Evolutionary conservation across 2,888 invertebrate genomes (phyloP).

Genomic region (Lasioglossum pauxillum): DNA sequence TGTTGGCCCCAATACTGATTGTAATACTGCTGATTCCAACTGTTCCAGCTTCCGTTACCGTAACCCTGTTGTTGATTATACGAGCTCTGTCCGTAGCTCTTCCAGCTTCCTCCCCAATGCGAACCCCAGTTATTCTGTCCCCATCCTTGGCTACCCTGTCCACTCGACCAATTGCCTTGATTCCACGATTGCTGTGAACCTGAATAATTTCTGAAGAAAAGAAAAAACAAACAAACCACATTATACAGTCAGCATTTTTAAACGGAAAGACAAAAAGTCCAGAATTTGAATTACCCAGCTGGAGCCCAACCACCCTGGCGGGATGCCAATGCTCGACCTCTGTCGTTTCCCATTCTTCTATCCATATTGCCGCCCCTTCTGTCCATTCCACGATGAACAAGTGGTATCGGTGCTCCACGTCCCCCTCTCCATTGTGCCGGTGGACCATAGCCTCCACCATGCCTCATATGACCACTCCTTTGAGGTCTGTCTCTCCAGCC

Average conservation of each 20-base stretch:
- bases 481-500: constrained; percentile 79
- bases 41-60: constrained; percentile 82
- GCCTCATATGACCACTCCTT: constrained; percentile 79
- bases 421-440: constrained; percentile 74
- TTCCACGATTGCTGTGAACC: constrained; percentile 73
- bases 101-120: constrained; percentile 79
- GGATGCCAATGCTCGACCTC: constrained; percentile 70
- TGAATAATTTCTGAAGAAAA: constrained; percentile 70
- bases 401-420: constrained; percentile 70
- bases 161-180: constrained; percentile 71
- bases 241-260: background rate
- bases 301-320: constrained; percentile 78
- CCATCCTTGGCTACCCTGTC: constrained; percentile 59
- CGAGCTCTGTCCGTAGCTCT: constrained; percentile 76
- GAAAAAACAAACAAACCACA: background rate
- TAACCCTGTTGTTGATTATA: constrained; percentile 73
- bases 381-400: constrained; percentile 72
- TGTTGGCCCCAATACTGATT: constrained; percentile 83
- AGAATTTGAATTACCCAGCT: constrained; percentile 65
- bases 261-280: background rate
- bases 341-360: constrained; percentile 79
- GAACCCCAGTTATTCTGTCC: constrained; percentile 74
- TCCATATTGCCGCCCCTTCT: constrained; percentile 76
- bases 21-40: constrained; percentile 83
- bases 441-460: constrained; percentile 76